A percentile compares a stretch with the other conserved stretches of the same genome.
phyloP scores from a whole-genome alignment of 2,888 invertebrate species.

The Cordilura impudica region DNA sequence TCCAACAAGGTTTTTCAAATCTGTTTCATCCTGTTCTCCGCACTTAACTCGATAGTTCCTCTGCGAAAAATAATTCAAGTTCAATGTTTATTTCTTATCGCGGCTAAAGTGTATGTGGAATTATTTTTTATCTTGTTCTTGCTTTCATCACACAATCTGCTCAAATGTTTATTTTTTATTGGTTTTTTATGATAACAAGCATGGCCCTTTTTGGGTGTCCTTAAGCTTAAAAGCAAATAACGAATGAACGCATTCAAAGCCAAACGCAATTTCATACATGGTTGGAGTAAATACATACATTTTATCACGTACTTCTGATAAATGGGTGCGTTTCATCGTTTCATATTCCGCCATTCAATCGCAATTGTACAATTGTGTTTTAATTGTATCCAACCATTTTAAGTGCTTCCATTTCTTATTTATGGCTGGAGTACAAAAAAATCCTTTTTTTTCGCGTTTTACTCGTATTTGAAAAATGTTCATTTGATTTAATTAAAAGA shows the following conservation, averaged over 20 bases:
- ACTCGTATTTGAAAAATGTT: neutral
- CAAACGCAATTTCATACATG: too few relatives aligned
- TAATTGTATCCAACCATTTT: neutral
- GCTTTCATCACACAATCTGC: neutral
- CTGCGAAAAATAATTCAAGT: neutral
- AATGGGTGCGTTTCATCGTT: neutral
- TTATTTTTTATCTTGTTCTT: neutral
- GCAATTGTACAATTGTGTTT: slow-evolving; percentile 21
- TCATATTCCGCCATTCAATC: slow-evolving; percentile 1
- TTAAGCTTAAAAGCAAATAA: neutral
- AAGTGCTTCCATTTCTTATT: neutral
- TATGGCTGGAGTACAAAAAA: neutral
- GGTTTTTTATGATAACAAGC: slow-evolving; percentile 14
- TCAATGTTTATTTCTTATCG: neutral
- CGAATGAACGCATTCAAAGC: neutral
- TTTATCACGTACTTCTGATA: neutral
- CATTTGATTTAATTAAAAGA: slow-evolving; percentile 33
- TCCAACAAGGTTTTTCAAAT: too few relatives aligned
- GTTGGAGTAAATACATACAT: neutral
- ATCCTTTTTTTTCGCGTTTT: neutral
- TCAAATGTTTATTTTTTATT: neutral
- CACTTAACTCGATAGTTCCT: too few relatives aligned
- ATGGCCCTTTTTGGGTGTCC: neutral
- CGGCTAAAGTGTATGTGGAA: neutral
- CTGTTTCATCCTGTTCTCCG: too few relatives aligned